These are phyloP conservation scores for Mormyrops attenuatus DNA, from an alignment of 2,797 vertebrate genomes.

Conservation along the genomic window DNA sequence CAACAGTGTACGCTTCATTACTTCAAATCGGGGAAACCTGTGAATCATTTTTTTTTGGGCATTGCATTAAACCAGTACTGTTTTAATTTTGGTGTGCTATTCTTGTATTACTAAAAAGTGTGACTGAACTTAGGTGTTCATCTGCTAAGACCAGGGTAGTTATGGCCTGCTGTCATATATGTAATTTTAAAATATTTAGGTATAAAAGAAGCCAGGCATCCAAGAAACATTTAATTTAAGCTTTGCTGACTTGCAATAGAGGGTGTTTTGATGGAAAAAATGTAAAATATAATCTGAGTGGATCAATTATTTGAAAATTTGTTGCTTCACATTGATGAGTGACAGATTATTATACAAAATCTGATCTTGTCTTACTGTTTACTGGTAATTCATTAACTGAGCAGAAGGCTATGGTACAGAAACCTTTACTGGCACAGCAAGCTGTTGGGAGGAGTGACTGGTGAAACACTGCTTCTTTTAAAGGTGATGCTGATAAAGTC, in stretches of 20 bases:
- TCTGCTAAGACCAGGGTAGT: neutral
- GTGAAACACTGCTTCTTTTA: neutral
- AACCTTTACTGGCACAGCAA: neutral
- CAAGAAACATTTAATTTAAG: neutral
- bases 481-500: neutral
- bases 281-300: neutral
- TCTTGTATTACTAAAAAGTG: neutral
- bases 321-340: neutral
- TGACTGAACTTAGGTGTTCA: neutral
- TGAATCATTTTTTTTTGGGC: neutral
- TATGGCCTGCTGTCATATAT: neutral
- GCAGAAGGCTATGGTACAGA: neutral
- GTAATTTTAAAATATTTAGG: neutral
- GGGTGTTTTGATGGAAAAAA: neutral
- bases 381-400: neutral
- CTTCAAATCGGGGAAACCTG: neutral
- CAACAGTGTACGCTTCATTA: neutral
- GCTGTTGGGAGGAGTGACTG: neutral
- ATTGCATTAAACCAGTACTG: neutral
- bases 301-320: neutral
- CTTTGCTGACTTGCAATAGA: neutral
- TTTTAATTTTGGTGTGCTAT: neutral
- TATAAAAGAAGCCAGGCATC: neutral
- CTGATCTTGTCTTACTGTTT: neutral
- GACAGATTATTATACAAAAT: neutral